phyloP scores from a whole-genome alignment of 53 echinoderm and acorn worm genomes.

The Arbacia lixula region DNA sequence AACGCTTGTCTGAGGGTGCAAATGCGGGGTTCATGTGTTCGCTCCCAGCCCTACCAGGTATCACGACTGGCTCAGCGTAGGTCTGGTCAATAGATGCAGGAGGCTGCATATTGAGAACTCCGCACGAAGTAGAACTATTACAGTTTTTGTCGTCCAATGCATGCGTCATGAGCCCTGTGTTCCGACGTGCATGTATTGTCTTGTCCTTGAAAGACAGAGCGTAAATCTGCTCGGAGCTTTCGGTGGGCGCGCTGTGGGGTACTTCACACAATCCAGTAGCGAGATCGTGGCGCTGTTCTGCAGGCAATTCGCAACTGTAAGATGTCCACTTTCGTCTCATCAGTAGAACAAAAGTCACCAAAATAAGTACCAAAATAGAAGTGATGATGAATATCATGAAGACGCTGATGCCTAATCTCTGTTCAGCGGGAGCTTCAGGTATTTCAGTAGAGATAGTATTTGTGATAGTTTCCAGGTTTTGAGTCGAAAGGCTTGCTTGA shows the following conservation, averaged over 20 bases:
- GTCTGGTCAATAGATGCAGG: not conserved
- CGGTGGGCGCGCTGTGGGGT: not conserved
- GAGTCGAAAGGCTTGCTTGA: no score
- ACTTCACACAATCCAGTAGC: not conserved
- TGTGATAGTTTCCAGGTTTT: no score
- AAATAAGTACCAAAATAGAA: not conserved
- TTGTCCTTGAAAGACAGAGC: constrained; percentile 14
- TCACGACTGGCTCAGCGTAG: constrained; percentile 26
- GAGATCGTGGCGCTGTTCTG: not conserved
- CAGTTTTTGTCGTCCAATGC: not conserved
- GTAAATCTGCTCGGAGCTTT: not conserved
- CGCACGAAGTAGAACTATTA: not conserved
- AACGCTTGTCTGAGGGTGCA: no score
- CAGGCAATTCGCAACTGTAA: not conserved
- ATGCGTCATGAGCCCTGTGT: not conserved
- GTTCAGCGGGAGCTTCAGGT: no score
- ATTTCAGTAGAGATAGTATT: no score
- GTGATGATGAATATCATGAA: not conserved
- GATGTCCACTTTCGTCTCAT: not conserved
- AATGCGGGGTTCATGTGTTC: no score
- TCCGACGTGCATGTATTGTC: not conserved
- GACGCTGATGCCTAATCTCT: not conserved
- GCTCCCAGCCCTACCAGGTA: no score
- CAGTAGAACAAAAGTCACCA: not conserved
- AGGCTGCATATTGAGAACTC: not conserved